Evolutionary conservation across 2,888 invertebrate genomes (phyloP), one percentile per base, ranked within the genome.

Genomic region (Scrobipalpa atriplicella): DNA sequence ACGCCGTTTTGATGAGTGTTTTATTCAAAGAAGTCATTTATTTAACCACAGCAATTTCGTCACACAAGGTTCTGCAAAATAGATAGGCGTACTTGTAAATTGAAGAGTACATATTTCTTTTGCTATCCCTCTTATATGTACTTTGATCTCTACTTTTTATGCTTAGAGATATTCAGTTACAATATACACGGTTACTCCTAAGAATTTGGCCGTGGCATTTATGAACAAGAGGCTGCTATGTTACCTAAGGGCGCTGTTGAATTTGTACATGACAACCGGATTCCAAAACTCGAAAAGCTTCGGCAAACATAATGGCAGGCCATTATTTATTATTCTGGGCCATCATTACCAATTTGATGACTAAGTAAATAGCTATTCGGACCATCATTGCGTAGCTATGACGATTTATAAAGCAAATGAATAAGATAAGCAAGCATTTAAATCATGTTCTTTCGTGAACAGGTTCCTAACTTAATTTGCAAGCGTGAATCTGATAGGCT

Each of bases 121-220:
- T 29, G 29, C 29, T 5, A 29, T 5, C 13, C 43, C 13, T 47
- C 47, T 16, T 10, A 7, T 47, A 10, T 47, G 7, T 47, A 16
- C 11, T 43, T 43, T 13, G 43, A 11, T 16, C 47, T 47, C 6
- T 47, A 16, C 47, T 5, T 10, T 47, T 16, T n/a, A n/a, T n/a
- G 7, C 47, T n/a, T 11, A 47, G n/a, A 16, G 47, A 19, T 21
- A 54, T 0, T 21, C 10, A 54, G 21, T 54, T 11, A 7, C 19
- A 54, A n/a, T 29, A 29, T 29, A 5, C 2, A 29, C 29, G 29
- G 29, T 29, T 29, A 29, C 29, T 29, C 29, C 21, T 51, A 70
- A 68, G 70, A 76, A 72, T 75, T 73, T 76, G 77, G 75, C 77
- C 80, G 75, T 81, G 80, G 78, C 81, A 80, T 82, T 80, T 80